These are phyloP conservation scores for Eidolon dupreanum DNA, from an alignment of 2,797 vertebrate species.

Conservation along the genomic window DNA sequence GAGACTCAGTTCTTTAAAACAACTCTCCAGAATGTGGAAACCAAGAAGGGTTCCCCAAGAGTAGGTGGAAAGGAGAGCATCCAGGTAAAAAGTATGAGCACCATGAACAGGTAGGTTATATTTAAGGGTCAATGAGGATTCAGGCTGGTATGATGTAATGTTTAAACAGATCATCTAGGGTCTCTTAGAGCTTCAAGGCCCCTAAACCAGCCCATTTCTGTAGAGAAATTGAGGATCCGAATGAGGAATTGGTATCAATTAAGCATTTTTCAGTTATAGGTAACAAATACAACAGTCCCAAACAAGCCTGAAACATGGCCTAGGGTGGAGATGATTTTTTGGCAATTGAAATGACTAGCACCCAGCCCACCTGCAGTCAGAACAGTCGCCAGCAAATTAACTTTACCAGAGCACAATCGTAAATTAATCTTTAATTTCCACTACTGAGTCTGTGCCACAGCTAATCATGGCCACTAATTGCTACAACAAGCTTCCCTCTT, in stretches of 20 bases:
- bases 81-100: no score
- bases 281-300: neutral
- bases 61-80: neutral
- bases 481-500: slow-evolving; percentile 69
- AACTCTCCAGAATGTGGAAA: neutral
- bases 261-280: neutral
- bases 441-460: slow-evolving; percentile 17
- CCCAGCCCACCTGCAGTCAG: slow-evolving; percentile 46
- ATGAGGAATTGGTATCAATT: neutral
- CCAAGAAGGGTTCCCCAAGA: neutral
- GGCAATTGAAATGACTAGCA: neutral
- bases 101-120: neutral
- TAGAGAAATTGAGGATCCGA: neutral
- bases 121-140: neutral
- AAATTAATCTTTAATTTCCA: slow-evolving; percentile 72
- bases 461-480: slow-evolving; percentile 69
- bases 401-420: neutral
- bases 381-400: neutral
- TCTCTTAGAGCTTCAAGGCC: neutral
- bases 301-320: neutral
- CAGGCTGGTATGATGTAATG: neutral
- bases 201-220: neutral
- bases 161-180: neutral
- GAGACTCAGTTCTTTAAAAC: neutral
- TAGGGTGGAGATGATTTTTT: neutral